A percentile compares a stretch with the other conserved stretches of the same genome.
phyloP scores from a whole-genome alignment of 2,797 vertebrate genomes.

The Channa striata region DNA sequence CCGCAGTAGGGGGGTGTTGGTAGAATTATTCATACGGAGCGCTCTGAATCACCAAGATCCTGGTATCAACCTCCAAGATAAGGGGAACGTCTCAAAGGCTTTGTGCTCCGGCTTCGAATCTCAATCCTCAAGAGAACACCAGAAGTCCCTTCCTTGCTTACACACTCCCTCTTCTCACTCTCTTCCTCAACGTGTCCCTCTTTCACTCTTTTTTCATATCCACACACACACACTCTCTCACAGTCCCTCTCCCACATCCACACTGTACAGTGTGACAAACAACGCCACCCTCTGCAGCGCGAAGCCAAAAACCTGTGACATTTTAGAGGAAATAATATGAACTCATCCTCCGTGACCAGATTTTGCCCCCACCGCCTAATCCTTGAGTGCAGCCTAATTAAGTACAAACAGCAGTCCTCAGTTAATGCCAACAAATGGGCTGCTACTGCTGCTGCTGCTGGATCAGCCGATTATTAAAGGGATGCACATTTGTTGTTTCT shows the following conservation, averaged over 20 bases:
- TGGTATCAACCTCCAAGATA: conserved; percentile 76
- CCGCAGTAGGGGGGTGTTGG: conserved; percentile 75
- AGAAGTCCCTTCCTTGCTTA: conserved; percentile 70
- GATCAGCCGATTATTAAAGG: conserved; percentile 69
- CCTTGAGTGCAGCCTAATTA: conserved; percentile 76
- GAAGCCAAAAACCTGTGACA: conserved; percentile 78
- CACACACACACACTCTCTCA: conserved; percentile 36
- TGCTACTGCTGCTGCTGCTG: conserved; percentile 55
- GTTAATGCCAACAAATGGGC: conserved; percentile 70
- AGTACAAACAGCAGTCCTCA: conserved; percentile 69
- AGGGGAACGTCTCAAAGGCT: conserved; percentile 77
- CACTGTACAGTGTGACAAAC: conserved; percentile 75
- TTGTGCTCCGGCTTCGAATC: conserved; percentile 77
- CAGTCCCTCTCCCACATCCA: conserved; percentile 63
- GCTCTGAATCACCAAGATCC: conserved; percentile 76
- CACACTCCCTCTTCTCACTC: conserved; percentile 64
- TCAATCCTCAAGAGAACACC: conserved; percentile 74
- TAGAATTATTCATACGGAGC: conserved; percentile 79
- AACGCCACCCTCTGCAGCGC: conserved; percentile 74
- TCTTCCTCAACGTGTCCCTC: conserved; percentile 58
- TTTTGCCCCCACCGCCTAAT: conserved; percentile 66
- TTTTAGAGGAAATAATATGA: conserved; percentile 74
- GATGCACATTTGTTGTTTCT: conserved; percentile 74
- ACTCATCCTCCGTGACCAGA: conserved; percentile 74
- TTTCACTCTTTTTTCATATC: conserved; percentile 47